Evolutionary conservation across 2,113 vertebrate genomes (phyloP).

Genomic region (Tinamus guttatus): DNA sequence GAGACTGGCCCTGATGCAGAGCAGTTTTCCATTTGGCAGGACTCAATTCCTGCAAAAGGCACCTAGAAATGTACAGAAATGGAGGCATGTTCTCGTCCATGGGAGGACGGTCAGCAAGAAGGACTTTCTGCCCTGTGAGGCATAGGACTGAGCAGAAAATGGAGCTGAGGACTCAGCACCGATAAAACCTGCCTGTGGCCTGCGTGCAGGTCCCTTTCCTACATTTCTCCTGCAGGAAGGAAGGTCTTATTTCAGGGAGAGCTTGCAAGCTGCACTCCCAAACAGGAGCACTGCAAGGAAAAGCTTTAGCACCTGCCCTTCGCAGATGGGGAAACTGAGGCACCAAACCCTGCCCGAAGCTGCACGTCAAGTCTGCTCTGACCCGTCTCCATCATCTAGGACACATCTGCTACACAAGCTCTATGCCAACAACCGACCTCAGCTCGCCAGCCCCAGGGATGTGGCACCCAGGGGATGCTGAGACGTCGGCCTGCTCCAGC

Average conservation of each 20-base stretch:
- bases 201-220: background rate
- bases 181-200: background rate
- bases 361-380: background rate
- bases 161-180: background rate
- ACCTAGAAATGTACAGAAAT: background rate
- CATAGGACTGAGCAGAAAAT: background rate
- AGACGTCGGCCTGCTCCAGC: accelerated
- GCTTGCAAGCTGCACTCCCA: background rate
- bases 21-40: background rate
- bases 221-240: background rate
- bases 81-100: background rate
- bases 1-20: background rate
- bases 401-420: background rate
- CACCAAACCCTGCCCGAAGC: too few relatives aligned
- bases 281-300: background rate
- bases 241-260: background rate
- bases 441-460: background rate
- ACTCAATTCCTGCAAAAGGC: background rate
- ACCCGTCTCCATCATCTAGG: background rate
- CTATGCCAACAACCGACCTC: background rate
- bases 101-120: background rate
- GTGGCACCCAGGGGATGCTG: accelerated
- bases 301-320: background rate
- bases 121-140: background rate
- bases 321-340: background rate